These are phyloP conservation scores for Pseudomugil tenellus DNA, from an alignment of 2,797 vertebrate genomes.

Conservation along the genomic window DNA sequence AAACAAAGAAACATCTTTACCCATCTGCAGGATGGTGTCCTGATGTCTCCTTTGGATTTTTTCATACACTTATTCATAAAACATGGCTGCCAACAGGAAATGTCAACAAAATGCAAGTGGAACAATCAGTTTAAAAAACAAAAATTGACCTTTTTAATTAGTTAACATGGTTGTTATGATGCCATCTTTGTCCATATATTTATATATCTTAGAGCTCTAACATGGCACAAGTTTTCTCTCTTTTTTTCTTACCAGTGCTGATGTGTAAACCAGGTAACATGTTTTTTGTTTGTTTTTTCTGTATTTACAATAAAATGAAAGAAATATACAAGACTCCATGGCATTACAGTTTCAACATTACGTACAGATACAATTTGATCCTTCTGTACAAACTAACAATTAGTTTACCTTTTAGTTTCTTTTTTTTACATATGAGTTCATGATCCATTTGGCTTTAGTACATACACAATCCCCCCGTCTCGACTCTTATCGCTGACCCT, in stretches of 20 bases:
- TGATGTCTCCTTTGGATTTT: no score
- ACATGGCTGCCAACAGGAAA: background rate
- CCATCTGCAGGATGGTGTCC: background rate
- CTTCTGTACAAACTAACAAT: constrained; percentile 95
- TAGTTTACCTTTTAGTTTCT: constrained; percentile 84
- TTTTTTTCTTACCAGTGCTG: constrained; percentile 87
- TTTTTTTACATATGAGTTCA: constrained; percentile 87
- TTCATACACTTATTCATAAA: background rate
- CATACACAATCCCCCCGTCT: constrained; percentile 80
- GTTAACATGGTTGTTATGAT: constrained; percentile 70
- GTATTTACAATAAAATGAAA: constrained; percentile 95
- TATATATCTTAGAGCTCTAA: constrained; percentile 83
- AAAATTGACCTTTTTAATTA: constrained; percentile 83
- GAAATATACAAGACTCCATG: constrained; percentile 96
- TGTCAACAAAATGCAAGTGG: constrained; percentile 63
- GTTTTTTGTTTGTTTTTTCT: constrained; percentile 79
- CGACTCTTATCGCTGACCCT: constrained; percentile 86
- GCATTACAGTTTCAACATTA: constrained; percentile 91
- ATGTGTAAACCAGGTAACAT: constrained; percentile 88
- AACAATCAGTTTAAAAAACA: constrained; percentile 83
- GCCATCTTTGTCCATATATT: constrained; percentile 70
- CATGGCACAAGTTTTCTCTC: constrained; percentile 88
- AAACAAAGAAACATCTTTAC: constrained; percentile 19
- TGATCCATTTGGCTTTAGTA: constrained; percentile 89
- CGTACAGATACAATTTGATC: constrained; percentile 89